A percentile compares a stretch with the other conserved stretches of the same genome.
These are phyloP conservation scores for Rapana venosa DNA, from an alignment of 2,888 invertebrate species.

Conservation along the genomic window DNA sequence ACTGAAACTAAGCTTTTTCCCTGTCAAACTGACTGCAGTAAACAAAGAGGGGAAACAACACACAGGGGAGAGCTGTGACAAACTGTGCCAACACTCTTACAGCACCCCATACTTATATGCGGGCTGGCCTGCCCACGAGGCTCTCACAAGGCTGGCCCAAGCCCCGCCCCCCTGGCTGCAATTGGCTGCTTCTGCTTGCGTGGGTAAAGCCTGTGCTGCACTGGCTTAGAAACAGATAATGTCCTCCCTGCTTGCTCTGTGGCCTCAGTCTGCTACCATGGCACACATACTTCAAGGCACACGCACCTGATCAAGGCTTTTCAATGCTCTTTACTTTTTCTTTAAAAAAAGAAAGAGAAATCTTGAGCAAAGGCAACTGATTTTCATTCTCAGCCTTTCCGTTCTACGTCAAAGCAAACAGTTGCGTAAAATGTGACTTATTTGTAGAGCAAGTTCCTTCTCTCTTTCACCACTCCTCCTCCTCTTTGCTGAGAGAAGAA, in stretches of 20 bases:
- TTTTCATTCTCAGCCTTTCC: neutral
- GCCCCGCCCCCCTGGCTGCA: neutral
- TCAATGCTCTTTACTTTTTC: neutral
- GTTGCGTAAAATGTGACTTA: neutral
- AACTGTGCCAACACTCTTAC: neutral
- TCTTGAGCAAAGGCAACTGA: neutral
- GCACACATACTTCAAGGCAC: neutral
- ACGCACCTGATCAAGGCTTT: neutral
- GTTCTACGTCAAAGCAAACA: neutral
- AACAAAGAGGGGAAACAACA: neutral
- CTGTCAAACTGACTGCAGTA: neutral
- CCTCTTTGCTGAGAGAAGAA: too few relatives aligned
- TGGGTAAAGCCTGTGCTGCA: constrained; percentile 12
- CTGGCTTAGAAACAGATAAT: constrained; percentile 9
- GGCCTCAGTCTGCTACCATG: neutral
- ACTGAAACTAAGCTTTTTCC: constrained; percentile 21
- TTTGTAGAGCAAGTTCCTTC: neutral
- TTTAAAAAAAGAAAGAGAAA: neutral
- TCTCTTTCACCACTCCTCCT: too few relatives aligned
- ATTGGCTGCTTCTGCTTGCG: constrained; percentile 31
- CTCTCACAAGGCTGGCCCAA: neutral
- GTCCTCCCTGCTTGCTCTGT: neutral
- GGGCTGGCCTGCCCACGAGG: constrained; percentile 35
- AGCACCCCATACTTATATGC: constrained; percentile 24
- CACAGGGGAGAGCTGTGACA: neutral